These are phyloP conservation scores for Aspiorhynchus laticeps DNA, from an alignment of 2,113 vertebrate species.

Conservation along the genomic window DNA sequence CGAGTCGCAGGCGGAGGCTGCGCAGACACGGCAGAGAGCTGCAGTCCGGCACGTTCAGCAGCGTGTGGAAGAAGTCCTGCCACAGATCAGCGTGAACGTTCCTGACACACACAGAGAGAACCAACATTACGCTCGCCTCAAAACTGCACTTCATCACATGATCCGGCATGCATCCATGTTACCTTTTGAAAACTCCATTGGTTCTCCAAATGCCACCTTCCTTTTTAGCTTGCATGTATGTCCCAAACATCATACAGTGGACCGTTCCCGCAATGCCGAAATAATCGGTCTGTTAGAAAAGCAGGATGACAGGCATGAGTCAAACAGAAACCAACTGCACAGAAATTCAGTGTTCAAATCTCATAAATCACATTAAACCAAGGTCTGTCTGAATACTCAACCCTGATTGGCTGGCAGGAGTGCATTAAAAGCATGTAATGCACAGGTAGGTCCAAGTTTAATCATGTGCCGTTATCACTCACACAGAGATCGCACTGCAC, in stretches of 20 bases:
- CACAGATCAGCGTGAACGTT: slow-evolving; percentile 85
- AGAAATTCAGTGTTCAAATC: neutral
- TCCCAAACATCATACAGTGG: slow-evolving; percentile 92
- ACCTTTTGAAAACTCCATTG: slow-evolving; percentile 85
- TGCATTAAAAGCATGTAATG: too few species aligned
- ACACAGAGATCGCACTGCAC: too few species aligned
- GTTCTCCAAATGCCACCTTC: slow-evolving; percentile 86
- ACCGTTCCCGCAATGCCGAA: slow-evolving; percentile 91
- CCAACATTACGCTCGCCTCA: neutral
- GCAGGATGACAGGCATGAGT: neutral
- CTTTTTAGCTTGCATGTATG: slow-evolving; percentile 86
- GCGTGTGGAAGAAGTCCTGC: slow-evolving; percentile 85
- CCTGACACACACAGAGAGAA: slow-evolving; percentile 66
- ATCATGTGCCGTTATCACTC: too few species aligned
- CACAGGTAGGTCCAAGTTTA: too few species aligned
- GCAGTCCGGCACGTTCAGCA: slow-evolving; percentile 85
- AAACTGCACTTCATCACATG: neutral
- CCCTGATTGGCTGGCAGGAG: too few species aligned
- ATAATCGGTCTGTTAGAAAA: slow-evolving; percentile 83
- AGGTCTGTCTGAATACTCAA: too few species aligned
- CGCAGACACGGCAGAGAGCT: slow-evolving; percentile 73
- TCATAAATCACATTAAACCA: neutral
- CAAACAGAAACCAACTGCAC: neutral
- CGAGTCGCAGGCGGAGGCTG: slow-evolving; percentile 70
- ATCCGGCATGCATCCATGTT: neutral